Conservation (phyloP, 2,888 invertebrate species). For the Linnaemya vulpina region DNA sequence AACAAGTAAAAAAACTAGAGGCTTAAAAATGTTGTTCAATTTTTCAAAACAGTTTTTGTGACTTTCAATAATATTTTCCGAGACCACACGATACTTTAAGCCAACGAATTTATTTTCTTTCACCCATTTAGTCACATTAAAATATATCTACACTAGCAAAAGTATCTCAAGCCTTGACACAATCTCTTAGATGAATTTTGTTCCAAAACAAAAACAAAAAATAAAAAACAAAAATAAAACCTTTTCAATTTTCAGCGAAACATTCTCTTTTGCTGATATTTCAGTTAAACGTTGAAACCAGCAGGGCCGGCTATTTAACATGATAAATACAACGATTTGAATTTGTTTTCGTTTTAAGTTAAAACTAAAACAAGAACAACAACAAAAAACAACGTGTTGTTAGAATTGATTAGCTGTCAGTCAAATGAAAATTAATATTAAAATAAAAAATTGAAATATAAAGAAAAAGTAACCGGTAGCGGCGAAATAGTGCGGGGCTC, state of each 20-base stretch:
- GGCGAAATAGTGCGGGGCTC: background rate
- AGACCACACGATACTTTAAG: too few relatives aligned
- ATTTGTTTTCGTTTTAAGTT: background rate
- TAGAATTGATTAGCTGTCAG: conserved; percentile 45
- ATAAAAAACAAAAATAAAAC: too few relatives aligned
- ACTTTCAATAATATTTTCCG: too few relatives aligned
- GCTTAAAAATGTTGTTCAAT: too few relatives aligned
- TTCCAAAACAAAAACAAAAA: background rate
- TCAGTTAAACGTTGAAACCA: background rate
- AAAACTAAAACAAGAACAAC: too few relatives aligned
- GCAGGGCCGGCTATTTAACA: background rate
- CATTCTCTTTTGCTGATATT: conserved; percentile 7
- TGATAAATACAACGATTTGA: conserved; percentile 6
- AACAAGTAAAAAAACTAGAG: too few relatives aligned
- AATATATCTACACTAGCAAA: too few relatives aligned
- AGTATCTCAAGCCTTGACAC: conserved; percentile 1
- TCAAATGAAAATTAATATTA: conserved; percentile 31
- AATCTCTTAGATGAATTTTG: background rate
- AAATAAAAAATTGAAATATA: background rate
- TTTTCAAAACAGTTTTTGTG: too few relatives aligned
- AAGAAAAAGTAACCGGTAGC: conserved; percentile 44
- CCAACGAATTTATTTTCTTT: too few relatives aligned
- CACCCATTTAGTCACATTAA: too few relatives aligned
- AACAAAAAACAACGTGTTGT: conserved; percentile 21
- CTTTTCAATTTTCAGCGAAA: background rate